Evolutionary conservation across 2,888 invertebrate genomes (phyloP).

Genomic region (Nasonia oneida): DNA sequence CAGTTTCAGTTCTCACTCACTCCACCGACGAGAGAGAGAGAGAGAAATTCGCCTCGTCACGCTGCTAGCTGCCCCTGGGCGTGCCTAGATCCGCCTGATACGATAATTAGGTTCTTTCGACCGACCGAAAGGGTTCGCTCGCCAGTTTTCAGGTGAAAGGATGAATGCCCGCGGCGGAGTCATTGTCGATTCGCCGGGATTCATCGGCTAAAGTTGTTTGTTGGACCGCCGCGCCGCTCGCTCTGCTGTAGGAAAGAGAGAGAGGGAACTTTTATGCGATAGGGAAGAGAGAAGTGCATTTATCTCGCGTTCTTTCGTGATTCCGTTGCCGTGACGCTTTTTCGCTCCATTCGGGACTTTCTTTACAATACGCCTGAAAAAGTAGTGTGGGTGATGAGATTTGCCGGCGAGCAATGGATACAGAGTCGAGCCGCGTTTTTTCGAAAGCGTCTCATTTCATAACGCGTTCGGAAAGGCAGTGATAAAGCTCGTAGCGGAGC

Average conservation of each 20-base stretch:
- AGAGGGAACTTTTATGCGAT: conserved; percentile 38
- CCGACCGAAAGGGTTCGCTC: not conserved
- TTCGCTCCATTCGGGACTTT: not conserved
- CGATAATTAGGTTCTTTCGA: conserved; percentile 58
- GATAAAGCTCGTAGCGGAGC: not conserved
- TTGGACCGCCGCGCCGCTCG: conserved; percentile 7
- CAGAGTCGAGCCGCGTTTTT: not conserved
- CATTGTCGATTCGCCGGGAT: conserved; percentile 40
- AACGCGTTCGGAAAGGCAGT: not conserved
- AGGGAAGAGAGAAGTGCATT: not conserved
- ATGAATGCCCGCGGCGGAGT: conserved; percentile 31
- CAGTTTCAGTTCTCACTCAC: conserved; percentile 16
- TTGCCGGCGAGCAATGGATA: not conserved
- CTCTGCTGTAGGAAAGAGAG: not conserved
- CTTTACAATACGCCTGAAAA: not conserved
- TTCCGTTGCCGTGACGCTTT: not conserved
- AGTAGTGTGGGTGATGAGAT: not conserved
- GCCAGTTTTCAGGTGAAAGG: conserved; percentile 8
- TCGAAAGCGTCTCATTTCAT: not conserved
- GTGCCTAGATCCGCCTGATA: conserved; percentile 56
- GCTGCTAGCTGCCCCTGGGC: conserved; percentile 12
- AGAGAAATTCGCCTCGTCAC: conserved; percentile 46
- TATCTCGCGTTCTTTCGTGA: conserved; percentile 10
- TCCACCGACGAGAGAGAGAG: not conserved
- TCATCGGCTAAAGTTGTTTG: conserved; percentile 50